Evolutionary conservation across 2,888 invertebrate species (phyloP).

Genomic region (Trichogramma dendrolimi): DNA sequence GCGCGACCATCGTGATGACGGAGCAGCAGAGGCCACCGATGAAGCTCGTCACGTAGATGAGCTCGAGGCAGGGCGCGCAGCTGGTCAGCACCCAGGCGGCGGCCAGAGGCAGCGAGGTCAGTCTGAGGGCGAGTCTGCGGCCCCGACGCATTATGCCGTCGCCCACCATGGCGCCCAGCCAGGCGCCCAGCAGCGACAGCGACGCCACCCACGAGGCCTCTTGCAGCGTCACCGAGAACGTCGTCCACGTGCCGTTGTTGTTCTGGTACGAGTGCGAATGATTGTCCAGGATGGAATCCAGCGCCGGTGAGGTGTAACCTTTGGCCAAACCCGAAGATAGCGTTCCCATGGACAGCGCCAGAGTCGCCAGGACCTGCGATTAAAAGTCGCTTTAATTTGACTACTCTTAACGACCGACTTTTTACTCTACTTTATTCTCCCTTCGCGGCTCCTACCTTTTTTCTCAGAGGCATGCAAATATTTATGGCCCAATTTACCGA

Average conservation of each 20-base stretch:
- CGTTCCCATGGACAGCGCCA: slow-evolving; percentile 75
- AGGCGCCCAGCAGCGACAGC: slow-evolving; percentile 72
- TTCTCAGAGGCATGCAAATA: no score
- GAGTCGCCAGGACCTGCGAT: slow-evolving; percentile 68
- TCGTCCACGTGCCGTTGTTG: slow-evolving; percentile 49
- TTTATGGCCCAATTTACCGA: no score
- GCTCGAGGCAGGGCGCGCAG: slow-evolving; percentile 70
- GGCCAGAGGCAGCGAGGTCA: slow-evolving; percentile 72
- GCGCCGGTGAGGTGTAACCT: slow-evolving; percentile 78
- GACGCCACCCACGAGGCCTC: slow-evolving; percentile 81
- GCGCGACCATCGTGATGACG: slow-evolving; percentile 72
- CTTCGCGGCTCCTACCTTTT: no score
- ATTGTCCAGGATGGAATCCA: slow-evolving; percentile 71
- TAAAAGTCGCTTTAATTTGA: slow-evolving; percentile 15
- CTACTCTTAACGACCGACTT: neutral
- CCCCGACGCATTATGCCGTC: slow-evolving; percentile 76
- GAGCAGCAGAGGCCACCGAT: slow-evolving; percentile 79
- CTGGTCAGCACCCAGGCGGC: slow-evolving; percentile 79
- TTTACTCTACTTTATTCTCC: no score
- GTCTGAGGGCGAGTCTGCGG: slow-evolving; percentile 65
- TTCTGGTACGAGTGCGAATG: slow-evolving; percentile 50
- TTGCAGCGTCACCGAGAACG: slow-evolving; percentile 66
- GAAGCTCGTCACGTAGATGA: slow-evolving; percentile 81
- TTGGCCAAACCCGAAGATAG: slow-evolving; percentile 76
- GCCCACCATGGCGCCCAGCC: slow-evolving; percentile 74